A percentile compares a stretch with the other conserved stretches of the same genome.
phyloP scores from a whole-genome alignment of 2,888 invertebrate genomes.

The Phortica okadai region DNA sequence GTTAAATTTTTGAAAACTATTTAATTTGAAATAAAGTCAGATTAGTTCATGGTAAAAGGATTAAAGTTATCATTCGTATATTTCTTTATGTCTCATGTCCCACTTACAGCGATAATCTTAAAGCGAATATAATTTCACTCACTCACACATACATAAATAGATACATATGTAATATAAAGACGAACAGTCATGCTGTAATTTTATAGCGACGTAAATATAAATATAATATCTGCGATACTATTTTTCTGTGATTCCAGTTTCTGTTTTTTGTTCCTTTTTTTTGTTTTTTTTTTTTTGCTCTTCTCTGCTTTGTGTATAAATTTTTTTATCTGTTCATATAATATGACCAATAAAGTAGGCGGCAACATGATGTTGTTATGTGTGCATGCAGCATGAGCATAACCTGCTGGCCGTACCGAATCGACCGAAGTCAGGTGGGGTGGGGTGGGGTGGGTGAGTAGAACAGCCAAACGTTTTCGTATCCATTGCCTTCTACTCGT shows the following conservation, averaged over 20 bases:
- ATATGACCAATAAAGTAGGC: constrained; percentile 70
- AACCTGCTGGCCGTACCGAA: constrained; percentile 41
- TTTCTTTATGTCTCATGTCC: too few relatives aligned
- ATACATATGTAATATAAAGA: constrained; percentile 35
- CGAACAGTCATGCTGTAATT: constrained; percentile 63
- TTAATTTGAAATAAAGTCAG: too few relatives aligned
- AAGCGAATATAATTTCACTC: too few relatives aligned
- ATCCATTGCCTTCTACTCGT: constrained; percentile 18
- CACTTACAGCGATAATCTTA: too few relatives aligned
- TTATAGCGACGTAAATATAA: constrained; percentile 70
- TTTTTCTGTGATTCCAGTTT: constrained; percentile 21
- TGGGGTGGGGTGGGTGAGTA: neutral
- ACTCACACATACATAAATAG: too few relatives aligned
- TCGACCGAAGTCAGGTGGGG: neutral
- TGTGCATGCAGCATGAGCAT: constrained; percentile 45
- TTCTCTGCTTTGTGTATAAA: constrained; percentile 22
- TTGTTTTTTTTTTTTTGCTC: constrained; percentile 37
- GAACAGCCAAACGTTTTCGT: neutral
- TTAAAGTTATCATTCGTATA: too few relatives aligned
- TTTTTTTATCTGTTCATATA: constrained; percentile 55
- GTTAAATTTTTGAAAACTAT: too few relatives aligned
- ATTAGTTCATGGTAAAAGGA: too few relatives aligned
- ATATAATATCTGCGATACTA: constrained; percentile 45
- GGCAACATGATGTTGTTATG: constrained; percentile 44
- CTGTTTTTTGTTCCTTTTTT: constrained; percentile 17